phyloP scores from a whole-genome alignment of 92 coral and sea anemone species.

The Epizoanthus illoricatus region DNA sequence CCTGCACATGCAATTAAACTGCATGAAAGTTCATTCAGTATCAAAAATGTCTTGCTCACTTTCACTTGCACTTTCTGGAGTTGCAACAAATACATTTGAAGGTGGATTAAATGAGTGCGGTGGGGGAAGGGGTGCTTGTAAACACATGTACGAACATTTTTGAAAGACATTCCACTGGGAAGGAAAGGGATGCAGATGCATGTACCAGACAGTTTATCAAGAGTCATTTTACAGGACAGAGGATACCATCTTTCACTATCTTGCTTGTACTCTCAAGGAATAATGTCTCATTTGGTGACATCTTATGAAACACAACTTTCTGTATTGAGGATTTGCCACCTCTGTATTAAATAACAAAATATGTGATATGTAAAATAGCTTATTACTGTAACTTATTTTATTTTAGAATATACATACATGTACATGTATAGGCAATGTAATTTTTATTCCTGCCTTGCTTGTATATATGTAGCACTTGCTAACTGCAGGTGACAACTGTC shows the following conservation, averaged over 20 bases:
- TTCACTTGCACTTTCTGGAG: no score
- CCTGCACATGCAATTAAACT: no score
- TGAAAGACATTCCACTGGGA: no score
- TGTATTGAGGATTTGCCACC: conserved; percentile 98
- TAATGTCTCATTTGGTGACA: conserved; percentile 98
- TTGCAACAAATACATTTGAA: no score
- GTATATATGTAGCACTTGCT: neutral
- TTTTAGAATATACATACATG: neutral
- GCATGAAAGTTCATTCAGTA: no score
- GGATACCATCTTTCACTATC: conserved; percentile 99
- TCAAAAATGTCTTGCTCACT: no score
- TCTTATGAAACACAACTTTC: conserved; percentile 97
- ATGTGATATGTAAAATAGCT: neutral
- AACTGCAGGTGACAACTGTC: neutral
- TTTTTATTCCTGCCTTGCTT: no score
- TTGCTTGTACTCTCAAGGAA: conserved; percentile 96
- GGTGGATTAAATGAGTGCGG: no score
- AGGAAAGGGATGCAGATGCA: no score
- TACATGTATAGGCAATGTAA: neutral
- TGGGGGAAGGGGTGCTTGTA: no score
- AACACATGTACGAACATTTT: no score
- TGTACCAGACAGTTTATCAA: neutral
- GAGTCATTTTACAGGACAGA: conserved; percentile 14
- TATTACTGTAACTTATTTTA: neutral
- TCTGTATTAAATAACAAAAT: conserved; percentile 44